Base-by-base conservation (phyloP, 2,113 vertebrate genomes). In the Myotis brandtii region DNA sequence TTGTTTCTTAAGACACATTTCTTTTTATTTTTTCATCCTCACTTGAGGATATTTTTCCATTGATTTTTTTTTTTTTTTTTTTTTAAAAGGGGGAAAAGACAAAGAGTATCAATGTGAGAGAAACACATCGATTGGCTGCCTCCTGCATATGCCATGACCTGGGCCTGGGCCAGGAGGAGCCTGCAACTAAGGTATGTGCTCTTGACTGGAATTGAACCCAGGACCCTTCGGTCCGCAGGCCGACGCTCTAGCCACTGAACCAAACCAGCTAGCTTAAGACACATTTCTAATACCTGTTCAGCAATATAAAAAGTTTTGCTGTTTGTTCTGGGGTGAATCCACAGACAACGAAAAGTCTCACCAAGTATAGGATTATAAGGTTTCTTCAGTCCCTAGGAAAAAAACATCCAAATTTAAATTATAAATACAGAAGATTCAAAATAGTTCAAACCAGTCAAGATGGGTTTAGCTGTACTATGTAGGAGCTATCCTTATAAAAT, bases 301-400 rank as follows among this genome's bases (percentile, higher is more conserved):
- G 99, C 99, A 67, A 99, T 99, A 97, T 99, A 99, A 97, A 99
- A 99, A 18, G 99, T 99, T 98, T 99, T 99, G 98, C 99, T 99
- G 97, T 98, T 99, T 6, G 99, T 99, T 94, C 98, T 99, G 83
- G 99, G 99, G 98, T 99, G 99, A 97, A 99, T 98, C 99, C 99
- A 99, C 98, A 99, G 98, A 97, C 99, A 99, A 94, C 99, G 99
- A 95, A 98, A 99, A 21, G 98, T 99, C 98, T 99, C 99, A 82
- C 99, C 99, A 59, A 99, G 99, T 77, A 99, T 99, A 88, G 99
- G 99, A 97, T 99, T 99, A 96, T 99, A 99, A 2, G 99, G 99
- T 98, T 99, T 99, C 98, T 99, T 99, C 85, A 99, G 98, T 77
- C 99, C 99, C 99, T 99, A 97, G 43, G 80, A 80, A 96, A 32